Percentiles rank a stretch among this genome's conserved stretches.
phyloP scores from a whole-genome alignment of 2,888 invertebrate species.

The Autographa gamma region DNA sequence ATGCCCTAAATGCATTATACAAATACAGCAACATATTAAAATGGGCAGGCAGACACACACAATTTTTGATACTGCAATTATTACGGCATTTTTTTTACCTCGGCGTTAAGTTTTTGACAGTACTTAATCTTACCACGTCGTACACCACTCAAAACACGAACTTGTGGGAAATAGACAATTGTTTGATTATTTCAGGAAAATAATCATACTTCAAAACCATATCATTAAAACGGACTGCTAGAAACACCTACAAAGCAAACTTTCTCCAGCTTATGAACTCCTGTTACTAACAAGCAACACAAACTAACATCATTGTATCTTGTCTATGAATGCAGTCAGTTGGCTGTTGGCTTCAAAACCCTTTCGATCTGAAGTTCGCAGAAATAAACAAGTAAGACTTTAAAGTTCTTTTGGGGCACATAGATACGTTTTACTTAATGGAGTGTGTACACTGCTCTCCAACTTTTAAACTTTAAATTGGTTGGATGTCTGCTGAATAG shows the following conservation, averaged over 20 bases:
- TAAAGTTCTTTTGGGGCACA: conserved; percentile 54
- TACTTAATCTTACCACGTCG: too few species aligned
- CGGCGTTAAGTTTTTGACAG: too few species aligned
- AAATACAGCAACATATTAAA: too few species aligned
- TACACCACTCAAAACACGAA: too few species aligned
- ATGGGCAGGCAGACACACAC: too few species aligned
- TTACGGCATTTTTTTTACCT: too few species aligned
- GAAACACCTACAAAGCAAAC: conserved; percentile 15
- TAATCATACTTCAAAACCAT: not conserved
- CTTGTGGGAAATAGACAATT: too few species aligned
- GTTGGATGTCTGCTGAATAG: not conserved
- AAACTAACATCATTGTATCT: conserved; percentile 36
- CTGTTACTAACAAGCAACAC: conserved; percentile 33
- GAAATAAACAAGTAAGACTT: conserved; percentile 60
- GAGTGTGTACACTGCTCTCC: conserved; percentile 50
- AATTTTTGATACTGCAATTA: too few species aligned
- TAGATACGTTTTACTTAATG: conserved; percentile 60
- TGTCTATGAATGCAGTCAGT: conserved; percentile 38
- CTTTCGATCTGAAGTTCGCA: conserved; percentile 46
- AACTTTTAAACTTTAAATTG: not conserved
- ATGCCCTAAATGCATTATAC: too few species aligned
- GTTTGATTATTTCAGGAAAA: too few species aligned
- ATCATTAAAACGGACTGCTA: conserved; percentile 3
- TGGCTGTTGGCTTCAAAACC: conserved; percentile 37
- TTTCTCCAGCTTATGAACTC: conserved; percentile 39